Evolutionary conservation across 2,113 vertebrate species (phyloP).

Genomic region (Ailuropoda melanoleuca): DNA sequence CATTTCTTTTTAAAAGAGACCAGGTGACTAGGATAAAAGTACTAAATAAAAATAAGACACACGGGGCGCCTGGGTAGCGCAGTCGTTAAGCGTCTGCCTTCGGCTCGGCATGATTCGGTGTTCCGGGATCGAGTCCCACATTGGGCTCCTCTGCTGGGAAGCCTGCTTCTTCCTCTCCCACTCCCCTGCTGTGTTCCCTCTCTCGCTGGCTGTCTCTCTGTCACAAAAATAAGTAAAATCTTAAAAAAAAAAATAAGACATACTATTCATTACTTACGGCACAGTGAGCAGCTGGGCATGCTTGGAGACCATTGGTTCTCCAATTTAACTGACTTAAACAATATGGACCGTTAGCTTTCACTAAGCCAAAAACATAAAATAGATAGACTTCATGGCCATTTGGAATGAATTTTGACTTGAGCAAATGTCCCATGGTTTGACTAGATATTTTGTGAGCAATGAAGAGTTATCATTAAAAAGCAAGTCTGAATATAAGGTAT

Average conservation of each 20-base stretch:
- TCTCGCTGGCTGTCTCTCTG: too few species aligned
- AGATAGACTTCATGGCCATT: neutral
- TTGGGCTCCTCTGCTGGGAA: too few species aligned
- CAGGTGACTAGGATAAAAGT: slow-evolving; percentile 37
- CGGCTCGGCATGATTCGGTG: too few species aligned
- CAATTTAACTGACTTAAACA: neutral
- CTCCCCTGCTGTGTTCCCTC: too few species aligned
- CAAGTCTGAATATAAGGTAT: neutral
- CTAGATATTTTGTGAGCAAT: neutral
- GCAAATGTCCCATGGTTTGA: neutral
- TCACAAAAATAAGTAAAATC: too few species aligned
- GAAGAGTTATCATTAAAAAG: neutral
- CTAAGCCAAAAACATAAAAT: neutral
- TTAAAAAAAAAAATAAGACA: too few species aligned
- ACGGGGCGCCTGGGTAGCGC: too few species aligned
- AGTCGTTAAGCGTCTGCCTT: too few species aligned
- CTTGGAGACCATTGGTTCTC: neutral
- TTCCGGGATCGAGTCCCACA: too few species aligned
- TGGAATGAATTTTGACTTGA: neutral
- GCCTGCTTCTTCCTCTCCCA: too few species aligned
- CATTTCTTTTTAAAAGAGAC: slow-evolving; percentile 54
- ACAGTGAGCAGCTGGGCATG: neutral
- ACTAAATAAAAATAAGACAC: slow-evolving; percentile 62
- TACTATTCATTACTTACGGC: neutral
- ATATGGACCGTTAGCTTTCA: neutral